These are phyloP conservation scores for Trematomus loennbergii DNA, from an alignment of 2,113 vertebrate genomes.

Conservation along the genomic window DNA sequence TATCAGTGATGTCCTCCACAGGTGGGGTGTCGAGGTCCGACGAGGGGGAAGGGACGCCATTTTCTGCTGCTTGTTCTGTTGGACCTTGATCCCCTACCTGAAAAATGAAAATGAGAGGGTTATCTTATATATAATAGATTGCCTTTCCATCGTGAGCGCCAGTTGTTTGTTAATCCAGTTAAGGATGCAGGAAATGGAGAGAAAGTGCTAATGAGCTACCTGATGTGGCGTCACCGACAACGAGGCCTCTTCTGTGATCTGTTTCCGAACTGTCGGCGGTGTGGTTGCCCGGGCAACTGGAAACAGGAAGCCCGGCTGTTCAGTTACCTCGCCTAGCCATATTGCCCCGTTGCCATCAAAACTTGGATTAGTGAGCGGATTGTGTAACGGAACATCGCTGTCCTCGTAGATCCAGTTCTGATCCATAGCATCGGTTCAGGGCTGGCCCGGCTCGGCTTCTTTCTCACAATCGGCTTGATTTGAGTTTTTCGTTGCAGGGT, in stretches of 20 bases:
- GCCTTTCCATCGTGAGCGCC: neutral
- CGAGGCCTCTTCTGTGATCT: slow-evolving; percentile 79
- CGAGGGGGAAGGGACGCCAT: slow-evolving; percentile 25
- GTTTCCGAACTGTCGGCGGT: slow-evolving; percentile 41
- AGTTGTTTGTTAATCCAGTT: neutral
- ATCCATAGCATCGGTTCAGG: neutral
- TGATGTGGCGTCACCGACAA: slow-evolving; percentile 59
- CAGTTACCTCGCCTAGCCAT: slow-evolving; percentile 66
- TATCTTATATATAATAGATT: too few relatives aligned
- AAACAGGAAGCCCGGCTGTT: slow-evolving; percentile 80
- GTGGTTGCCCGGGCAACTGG: slow-evolving; percentile 59
- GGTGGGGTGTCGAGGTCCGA: slow-evolving; percentile 50
- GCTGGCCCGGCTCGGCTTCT: slow-evolving; percentile 8
- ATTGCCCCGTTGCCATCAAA: slow-evolving; percentile 70
- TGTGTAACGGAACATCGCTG: slow-evolving; percentile 1
- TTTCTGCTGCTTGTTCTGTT: slow-evolving; percentile 42
- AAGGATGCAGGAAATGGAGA: neutral
- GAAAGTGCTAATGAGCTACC: slow-evolving; percentile 21
- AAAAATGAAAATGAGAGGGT: too few relatives aligned
- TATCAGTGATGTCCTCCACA: slow-evolving; percentile 70
- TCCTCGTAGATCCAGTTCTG: slow-evolving; percentile 69
- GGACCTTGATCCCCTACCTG: neutral
- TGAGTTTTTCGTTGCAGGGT: slow-evolving; percentile 35
- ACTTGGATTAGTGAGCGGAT: slow-evolving; percentile 32
- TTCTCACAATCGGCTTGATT: slow-evolving; percentile 17